phyloP scores from a whole-genome alignment of 1,140 invertebrate genomes.

The Drosophila truncata region DNA sequence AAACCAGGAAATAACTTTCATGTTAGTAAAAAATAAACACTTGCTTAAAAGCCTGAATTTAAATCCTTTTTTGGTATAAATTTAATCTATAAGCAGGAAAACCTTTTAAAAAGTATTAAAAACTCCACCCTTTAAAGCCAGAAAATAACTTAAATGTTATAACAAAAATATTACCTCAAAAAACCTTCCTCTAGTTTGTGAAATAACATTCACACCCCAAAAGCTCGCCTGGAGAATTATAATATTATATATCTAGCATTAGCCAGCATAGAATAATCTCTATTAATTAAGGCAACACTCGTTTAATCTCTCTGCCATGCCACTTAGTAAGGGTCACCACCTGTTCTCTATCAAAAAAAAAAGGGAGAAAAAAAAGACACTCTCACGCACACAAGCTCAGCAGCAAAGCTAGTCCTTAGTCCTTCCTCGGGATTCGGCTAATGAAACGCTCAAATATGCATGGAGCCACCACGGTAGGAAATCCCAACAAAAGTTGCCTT shows the following conservation, averaged over 20 bases:
- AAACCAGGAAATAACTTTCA: background rate
- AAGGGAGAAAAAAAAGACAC: background rate
- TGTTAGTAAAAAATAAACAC: background rate
- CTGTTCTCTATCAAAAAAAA: background rate
- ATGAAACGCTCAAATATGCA: constrained; percentile 51
- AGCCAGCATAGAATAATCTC: background rate
- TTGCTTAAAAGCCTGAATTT: background rate
- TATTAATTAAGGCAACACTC: constrained; percentile 17
- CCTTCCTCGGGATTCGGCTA: constrained; percentile 17
- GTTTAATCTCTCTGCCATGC: constrained; percentile 14
- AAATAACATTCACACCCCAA: background rate
- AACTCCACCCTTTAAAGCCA: too few relatives aligned
- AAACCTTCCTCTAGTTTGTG: background rate
- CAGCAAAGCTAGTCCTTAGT: background rate
- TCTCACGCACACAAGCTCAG: background rate
- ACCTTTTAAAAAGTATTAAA: too few relatives aligned
- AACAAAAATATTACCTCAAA: too few relatives aligned
- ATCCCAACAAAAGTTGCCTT: constrained; percentile 27
- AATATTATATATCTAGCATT: background rate
- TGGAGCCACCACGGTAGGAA: constrained; percentile 7
- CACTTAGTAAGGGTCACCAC: constrained; percentile 4
- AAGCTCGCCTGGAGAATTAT: background rate
- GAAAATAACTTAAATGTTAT: too few relatives aligned
- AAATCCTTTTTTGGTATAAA: too few relatives aligned
- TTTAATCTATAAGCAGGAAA: too few relatives aligned